Conservation (phyloP, 2,113 vertebrate genomes). For the Fregetta grallaria region DNA sequence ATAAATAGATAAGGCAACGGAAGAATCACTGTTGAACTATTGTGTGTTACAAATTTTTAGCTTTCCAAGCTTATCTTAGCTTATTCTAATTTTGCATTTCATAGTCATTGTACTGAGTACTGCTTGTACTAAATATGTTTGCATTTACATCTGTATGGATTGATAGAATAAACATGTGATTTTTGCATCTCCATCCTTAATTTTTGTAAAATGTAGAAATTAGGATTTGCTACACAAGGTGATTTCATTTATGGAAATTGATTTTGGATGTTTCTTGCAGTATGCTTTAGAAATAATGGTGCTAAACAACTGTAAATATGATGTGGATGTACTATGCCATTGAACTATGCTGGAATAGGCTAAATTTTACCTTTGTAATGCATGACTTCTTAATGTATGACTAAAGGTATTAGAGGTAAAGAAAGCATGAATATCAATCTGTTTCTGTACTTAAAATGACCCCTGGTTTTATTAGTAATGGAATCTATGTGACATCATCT, state of each 20-base stretch:
- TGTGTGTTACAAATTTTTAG: not conserved
- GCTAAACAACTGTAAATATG: not conserved
- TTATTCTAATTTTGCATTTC: not conserved
- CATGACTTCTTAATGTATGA: not conserved
- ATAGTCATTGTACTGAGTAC: not conserved
- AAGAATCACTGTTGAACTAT: not conserved
- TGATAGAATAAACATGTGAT: not conserved
- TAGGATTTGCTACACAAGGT: not conserved
- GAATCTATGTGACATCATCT: slow-evolving; percentile 79
- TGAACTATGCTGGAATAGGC: not conserved
- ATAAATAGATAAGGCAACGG: not conserved
- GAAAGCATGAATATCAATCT: slow-evolving; percentile 61
- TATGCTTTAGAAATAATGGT: not conserved
- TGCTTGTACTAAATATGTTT: not conserved
- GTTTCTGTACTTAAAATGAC: slow-evolving; percentile 75
- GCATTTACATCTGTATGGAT: not conserved
- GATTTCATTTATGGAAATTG: not conserved
- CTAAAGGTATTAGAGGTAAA: slow-evolving; percentile 60
- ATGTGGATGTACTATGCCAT: not conserved
- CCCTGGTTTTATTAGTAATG: slow-evolving; percentile 71
- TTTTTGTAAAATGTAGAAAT: not conserved
- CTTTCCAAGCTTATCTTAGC: not conserved
- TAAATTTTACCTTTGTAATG: not conserved
- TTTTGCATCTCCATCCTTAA: not conserved
- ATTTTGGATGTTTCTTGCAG: not conserved